Evolutionary conservation across 2,888 invertebrate genomes (phyloP), one percentile per base, ranked within the genome.

Genomic region (Ormyrus thymus): DNA sequence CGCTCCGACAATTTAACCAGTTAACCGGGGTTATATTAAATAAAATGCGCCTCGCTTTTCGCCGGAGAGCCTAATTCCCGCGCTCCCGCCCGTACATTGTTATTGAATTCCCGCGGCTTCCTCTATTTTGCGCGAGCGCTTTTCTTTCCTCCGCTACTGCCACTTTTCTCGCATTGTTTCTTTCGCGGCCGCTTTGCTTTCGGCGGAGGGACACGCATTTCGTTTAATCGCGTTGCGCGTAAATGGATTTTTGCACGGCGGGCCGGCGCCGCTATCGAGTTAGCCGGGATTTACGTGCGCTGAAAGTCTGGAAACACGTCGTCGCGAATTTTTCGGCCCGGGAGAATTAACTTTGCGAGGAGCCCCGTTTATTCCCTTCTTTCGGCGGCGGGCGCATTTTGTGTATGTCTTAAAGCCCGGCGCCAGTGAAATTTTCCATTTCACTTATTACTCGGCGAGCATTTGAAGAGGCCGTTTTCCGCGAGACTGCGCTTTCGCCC

Each of bases 11-110:
- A 88, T 89, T 89, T 89, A 87, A 86, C 86, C 86, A 83, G 85
- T 85, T 86, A 88, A 88, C 86, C 86, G 82, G 86, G 8, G 86
- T 87, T 85, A 86, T 87, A 87, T 89, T 87, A 86, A 88, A 88
- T 88, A 87, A 88, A 88, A 88, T 85, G 83, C 85, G 80, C 81
- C 76, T 82, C 81, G 29, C 29, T 29, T 29, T 74, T 61, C 82
- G 82, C 82, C 81, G 11, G 9, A 53, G 45, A 53, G 45, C n/a
- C 58, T 62, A 61, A 71, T 61, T 61, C 11, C 43, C n/a, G 48
- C 45, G 6, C 15, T 29, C 29, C 4, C 29, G 2, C 29, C 4
- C 58, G 13, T 55, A 71, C 45, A 13, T 68, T n/a, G n/a, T 71
- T 43, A 71, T 62, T 53, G 62, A n/a, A 71, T 71, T 71, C 53